These are phyloP conservation scores for Eugnorisma glareosa DNA, from an alignment of 2,888 invertebrate genomes.

Conservation along the genomic window DNA sequence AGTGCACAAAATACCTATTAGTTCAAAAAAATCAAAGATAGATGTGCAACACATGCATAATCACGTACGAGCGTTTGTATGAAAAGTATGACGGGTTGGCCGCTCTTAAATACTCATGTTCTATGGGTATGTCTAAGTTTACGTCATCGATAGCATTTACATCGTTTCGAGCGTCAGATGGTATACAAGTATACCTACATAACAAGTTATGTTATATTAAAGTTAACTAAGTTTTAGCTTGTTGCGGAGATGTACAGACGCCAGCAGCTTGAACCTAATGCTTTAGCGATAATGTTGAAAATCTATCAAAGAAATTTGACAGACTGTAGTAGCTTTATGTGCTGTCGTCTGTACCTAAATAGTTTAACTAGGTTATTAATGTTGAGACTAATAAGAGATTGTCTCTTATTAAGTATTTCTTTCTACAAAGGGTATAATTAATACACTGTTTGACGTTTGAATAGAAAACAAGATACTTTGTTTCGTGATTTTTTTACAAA, in stretches of 20 bases:
- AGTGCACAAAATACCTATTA: no score
- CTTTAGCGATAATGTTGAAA: no score
- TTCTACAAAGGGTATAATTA: not conserved
- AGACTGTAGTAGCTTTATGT: no score
- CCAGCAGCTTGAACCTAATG: no score
- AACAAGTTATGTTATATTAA: not conserved
- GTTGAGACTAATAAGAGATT: not conserved
- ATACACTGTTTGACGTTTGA: not conserved
- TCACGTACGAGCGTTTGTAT: no score
- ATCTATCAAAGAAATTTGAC: no score
- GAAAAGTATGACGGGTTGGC: no score
- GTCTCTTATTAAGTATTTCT: not conserved
- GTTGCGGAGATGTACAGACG: not conserved
- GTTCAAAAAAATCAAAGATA: no score
- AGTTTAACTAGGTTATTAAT: not conserved
- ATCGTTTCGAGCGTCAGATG: not conserved
- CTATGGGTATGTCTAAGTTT: not conserved
- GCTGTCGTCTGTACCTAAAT: not conserved
- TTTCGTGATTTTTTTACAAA: not conserved
- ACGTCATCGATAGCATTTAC: conserved; percentile 5
- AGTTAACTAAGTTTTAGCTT: not conserved
- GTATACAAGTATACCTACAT: no score
- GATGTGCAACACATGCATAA: no score
- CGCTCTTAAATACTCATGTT: not conserved
- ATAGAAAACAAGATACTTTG: not conserved